Base-by-base conservation (phyloP, 2,113 vertebrate genomes). In the Hydrolagus affinis region DNA sequence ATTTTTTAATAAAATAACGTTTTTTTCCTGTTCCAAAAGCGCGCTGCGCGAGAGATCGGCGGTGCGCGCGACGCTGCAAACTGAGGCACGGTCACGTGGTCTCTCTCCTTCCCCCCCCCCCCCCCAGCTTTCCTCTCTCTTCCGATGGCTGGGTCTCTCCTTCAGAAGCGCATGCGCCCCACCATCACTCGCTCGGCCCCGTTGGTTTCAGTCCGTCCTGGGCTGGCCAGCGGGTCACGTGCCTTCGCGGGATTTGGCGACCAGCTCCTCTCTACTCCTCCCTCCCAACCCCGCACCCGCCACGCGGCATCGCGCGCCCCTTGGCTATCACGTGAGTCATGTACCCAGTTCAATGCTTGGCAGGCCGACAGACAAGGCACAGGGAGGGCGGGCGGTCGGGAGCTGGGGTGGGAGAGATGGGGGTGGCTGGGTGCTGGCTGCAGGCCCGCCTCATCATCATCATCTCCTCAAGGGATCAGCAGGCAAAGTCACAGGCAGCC, bases 401-500 rank as follows among this genome's bases (percentile, higher is more conserved):
- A n/a, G n/a, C n/a, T n/a, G n/a, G n/a, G n/a, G n/a, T n/a, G n/a
- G n/a, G n/a, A n/a, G n/a, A n/a, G n/a, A n/a, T n/a, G n/a, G n/a
- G n/a, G n/a, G n/a, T n/a, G n/a, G n/a, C n/a, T n/a, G 15, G 77
- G 59, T 57, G 60, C 93, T 96, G 95, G 94, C 94, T 89, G 86
- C 6, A 91, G 93, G 95, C 94, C 95, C 89, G 91, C 87, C 93
- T 93, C 93, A 93, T 95, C 92, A 93, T 93, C 89, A 88, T 88
- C 85, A 88, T 92, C 91, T 95, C 96, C 95, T 96, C 92, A n/a
- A 86, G 96, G 96, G 96, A 96, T 94, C 94, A 93, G 94, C 95
- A 94, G 90, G 95, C 95, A 96, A 96, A 98, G 96, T 97, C 96
- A 95, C 95, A 94, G 95, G 91, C 95, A 96, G 96, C 94, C 93